Evolutionary conservation across 2,113 vertebrate genomes (phyloP).

Genomic region (Pseudorhombus dupliciocellatus): DNA sequence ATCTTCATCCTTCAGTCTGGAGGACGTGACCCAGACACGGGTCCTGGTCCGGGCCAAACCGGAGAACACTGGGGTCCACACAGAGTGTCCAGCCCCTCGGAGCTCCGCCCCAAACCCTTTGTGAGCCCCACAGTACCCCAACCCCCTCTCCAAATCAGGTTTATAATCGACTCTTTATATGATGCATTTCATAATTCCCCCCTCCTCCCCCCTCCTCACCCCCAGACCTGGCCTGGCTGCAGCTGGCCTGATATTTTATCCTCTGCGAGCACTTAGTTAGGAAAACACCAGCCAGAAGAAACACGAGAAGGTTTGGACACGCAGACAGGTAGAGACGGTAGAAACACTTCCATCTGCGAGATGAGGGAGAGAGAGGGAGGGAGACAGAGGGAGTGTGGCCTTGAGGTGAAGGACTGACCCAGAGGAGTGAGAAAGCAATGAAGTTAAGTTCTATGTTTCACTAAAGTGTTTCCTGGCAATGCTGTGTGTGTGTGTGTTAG

Average conservation of each 20-base stretch:
- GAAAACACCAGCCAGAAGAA: constrained; percentile 45
- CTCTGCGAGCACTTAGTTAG: constrained; percentile 53
- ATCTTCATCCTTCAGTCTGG: no score
- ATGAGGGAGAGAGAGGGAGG: constrained; percentile 4
- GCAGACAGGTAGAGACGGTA: constrained; percentile 53
- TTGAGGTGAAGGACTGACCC: constrained; percentile 53
- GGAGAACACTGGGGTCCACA: not conserved
- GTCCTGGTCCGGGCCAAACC: not conserved
- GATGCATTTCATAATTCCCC: constrained; percentile 23
- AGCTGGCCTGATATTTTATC: constrained; percentile 50
- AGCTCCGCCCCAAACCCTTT: not conserved
- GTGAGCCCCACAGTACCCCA: not conserved
- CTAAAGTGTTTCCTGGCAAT: constrained; percentile 68
- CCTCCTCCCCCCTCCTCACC: not conserved
- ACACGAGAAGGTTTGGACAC: constrained; percentile 48
- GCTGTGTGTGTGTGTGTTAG: constrained; percentile 19
- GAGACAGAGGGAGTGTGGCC: constrained; percentile 25
- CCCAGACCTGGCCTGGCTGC: constrained; percentile 17
- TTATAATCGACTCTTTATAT: constrained; percentile 55
- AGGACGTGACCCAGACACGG: no score
- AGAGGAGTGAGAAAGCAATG: constrained; percentile 44
- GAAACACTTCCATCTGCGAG: constrained; percentile 54
- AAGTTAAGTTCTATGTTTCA: constrained; percentile 61
- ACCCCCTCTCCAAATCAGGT: constrained; percentile 11
- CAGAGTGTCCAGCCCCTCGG: not conserved